Percentiles rank a stretch among this genome's conserved stretches.
Conservation (phyloP, 53 echinoderm and acorn worm genomes). For the Actinopyga echinites region DNA sequence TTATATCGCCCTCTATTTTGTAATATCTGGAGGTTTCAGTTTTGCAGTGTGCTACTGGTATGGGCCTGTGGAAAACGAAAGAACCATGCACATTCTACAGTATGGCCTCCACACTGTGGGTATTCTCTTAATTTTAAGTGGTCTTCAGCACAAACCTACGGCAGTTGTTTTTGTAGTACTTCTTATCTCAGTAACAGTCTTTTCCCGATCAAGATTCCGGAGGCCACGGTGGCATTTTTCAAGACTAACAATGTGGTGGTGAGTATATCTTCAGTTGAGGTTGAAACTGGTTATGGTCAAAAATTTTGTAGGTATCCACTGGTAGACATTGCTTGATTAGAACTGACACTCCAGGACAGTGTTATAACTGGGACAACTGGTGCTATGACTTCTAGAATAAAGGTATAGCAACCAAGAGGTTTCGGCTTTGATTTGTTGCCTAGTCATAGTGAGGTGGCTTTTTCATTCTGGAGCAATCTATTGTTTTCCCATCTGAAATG, state of each 20-base stretch:
- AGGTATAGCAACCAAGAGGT: too few species aligned
- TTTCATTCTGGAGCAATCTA: too few species aligned
- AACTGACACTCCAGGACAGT: too few species aligned
- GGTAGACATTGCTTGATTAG: too few species aligned
- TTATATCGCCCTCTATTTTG: slow-evolving; percentile 75
- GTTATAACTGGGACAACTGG: too few species aligned
- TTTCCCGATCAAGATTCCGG: neutral
- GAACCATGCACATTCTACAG: slow-evolving; percentile 81
- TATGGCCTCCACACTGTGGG: slow-evolving; percentile 68
- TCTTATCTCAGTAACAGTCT: slow-evolving; percentile 24
- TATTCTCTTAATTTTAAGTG: slow-evolving; percentile 66
- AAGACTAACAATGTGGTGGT: neutral
- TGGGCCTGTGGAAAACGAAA: slow-evolving; percentile 78
- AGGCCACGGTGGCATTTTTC: neutral
- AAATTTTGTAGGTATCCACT: too few species aligned
- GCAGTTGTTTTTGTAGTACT: slow-evolving; percentile 65
- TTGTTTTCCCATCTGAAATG: too few species aligned
- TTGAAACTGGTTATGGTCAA: too few species aligned
- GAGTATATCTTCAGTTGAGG: neutral
- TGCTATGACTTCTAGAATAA: too few species aligned
- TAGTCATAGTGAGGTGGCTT: too few species aligned
- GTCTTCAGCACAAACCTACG: slow-evolving; percentile 70
- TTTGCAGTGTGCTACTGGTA: slow-evolving; percentile 96
- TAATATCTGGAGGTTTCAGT: slow-evolving; percentile 72
- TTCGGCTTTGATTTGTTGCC: too few species aligned